These are phyloP conservation scores for Sphinx pinastri DNA, from an alignment of 2,888 invertebrate genomes.

Conservation along the genomic window DNA sequence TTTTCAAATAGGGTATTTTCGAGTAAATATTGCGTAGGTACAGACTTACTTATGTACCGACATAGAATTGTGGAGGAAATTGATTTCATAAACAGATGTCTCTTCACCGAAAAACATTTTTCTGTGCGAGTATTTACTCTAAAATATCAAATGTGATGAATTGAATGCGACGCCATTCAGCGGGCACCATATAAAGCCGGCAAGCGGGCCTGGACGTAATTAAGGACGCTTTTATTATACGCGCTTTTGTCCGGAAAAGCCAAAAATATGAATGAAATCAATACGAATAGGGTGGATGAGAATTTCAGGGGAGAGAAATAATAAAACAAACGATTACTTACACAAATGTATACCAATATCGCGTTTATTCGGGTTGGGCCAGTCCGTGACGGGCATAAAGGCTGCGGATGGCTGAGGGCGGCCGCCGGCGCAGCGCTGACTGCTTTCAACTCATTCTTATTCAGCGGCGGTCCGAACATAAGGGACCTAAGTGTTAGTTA, in stretches of 20 bases:
- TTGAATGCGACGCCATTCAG: constrained; percentile 32
- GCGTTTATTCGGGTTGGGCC: constrained; percentile 51
- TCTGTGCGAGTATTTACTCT: constrained; percentile 31
- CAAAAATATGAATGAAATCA: constrained; percentile 34
- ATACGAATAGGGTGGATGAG: constrained; percentile 36
- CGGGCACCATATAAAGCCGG: constrained; percentile 24
- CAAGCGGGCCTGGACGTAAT: constrained; percentile 29
- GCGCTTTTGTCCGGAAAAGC: constrained; percentile 23
- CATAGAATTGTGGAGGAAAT: constrained; percentile 52
- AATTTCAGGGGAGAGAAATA: constrained; percentile 52
- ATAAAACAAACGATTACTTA: constrained; percentile 66
- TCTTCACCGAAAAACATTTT: constrained; percentile 30
- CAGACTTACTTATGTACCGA: constrained; percentile 38
- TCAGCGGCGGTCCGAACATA: constrained; percentile 55
- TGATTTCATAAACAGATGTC: constrained; percentile 57
- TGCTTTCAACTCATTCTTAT: constrained; percentile 69
- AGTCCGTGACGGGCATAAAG: constrained; percentile 66
- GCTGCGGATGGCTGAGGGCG: constrained; percentile 37
- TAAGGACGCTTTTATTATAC: constrained; percentile 29
- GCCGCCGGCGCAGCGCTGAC: constrained; percentile 35
- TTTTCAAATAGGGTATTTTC: constrained; percentile 55
- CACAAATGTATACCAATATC: constrained; percentile 58
- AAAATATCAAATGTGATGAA: constrained; percentile 36
- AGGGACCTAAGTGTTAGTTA: constrained; percentile 67
- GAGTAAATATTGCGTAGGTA: constrained; percentile 45